Conservation (phyloP, 2,888 invertebrate genomes). For the Halocaridina rubra region DNA sequence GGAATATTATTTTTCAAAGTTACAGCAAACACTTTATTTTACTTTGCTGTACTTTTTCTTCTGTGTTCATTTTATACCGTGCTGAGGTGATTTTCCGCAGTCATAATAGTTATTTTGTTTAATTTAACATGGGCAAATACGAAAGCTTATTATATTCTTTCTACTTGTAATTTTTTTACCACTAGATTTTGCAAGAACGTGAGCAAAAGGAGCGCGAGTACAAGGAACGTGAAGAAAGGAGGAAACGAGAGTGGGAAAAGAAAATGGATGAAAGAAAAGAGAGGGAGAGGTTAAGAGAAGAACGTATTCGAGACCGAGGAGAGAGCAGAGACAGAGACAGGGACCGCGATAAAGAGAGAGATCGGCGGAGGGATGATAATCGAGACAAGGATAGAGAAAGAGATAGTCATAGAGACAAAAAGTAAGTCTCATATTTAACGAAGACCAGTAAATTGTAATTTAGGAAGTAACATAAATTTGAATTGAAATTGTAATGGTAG, state of each 20-base stretch:
- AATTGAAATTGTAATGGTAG: no score
- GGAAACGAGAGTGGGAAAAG: slow-evolving; percentile 59
- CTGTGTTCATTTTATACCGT: no score
- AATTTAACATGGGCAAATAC: no score
- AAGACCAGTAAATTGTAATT: no score
- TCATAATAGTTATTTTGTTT: no score
- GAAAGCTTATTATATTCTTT: neutral
- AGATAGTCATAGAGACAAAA: slow-evolving; percentile 35
- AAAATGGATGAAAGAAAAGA: slow-evolving; percentile 62
- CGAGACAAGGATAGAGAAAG: slow-evolving; percentile 45
- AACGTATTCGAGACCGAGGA: slow-evolving; percentile 44
- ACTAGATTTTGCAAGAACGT: slow-evolving; percentile 46
- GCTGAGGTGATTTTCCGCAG: no score
- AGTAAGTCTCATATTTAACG: slow-evolving; percentile 9
- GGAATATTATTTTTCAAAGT: neutral
- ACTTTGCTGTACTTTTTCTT: no score
- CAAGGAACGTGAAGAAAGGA: slow-evolving; percentile 52
- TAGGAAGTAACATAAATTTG: no score
- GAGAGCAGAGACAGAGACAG: slow-evolving; percentile 44
- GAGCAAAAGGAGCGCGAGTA: slow-evolving; percentile 51
- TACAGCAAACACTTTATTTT: no score
- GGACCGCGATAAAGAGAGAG: slow-evolving; percentile 39
- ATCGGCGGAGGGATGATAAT: slow-evolving; percentile 38
- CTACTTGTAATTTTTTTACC: neutral
- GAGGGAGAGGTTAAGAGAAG: slow-evolving; percentile 52